Evolutionary conservation across 2,888 invertebrate genomes (phyloP).

Genomic region (Plebejus melissa): DNA sequence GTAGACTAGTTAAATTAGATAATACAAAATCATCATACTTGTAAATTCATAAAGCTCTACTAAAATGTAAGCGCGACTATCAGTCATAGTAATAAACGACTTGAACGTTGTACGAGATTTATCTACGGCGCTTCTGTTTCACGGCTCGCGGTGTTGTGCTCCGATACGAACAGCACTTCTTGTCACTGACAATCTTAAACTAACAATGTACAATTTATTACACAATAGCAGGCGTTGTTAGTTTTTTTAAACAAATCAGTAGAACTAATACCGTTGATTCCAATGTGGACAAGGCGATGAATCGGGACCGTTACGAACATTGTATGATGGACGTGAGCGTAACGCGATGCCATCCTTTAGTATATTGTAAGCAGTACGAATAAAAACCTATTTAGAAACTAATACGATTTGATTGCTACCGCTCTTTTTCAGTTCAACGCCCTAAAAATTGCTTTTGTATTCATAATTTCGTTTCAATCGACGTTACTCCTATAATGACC

Average conservation of each 20-base stretch:
- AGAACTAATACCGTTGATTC: conserved; percentile 60
- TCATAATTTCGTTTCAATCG: conserved; percentile 15
- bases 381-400: conserved; percentile 45
- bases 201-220: conserved; percentile 49
- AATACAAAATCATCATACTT: background rate
- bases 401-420: conserved; percentile 40
- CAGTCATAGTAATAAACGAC: conserved; percentile 10
- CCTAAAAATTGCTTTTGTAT: conserved; percentile 24
- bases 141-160: background rate
- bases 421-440: conserved; percentile 35
- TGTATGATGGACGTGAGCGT: conserved; percentile 62
- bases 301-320: conserved; percentile 61
- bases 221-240: conserved; percentile 38
- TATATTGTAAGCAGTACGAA: conserved; percentile 48
- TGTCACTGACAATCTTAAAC: conserved; percentile 36
- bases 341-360: conserved; percentile 51
- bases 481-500: background rate
- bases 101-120: conserved; percentile 5
- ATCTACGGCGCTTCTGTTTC: conserved; percentile 16
- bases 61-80: background rate
- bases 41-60: background rate
- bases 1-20: background rate
- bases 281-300: conserved; percentile 50
- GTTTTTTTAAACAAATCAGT: conserved; percentile 59
- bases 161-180: conserved; percentile 11